A percentile compares a stretch with the other conserved stretches of the same genome.
Conservation (phyloP, 2,888 invertebrate genomes). For the Nephrotoma appendiculata region DNA sequence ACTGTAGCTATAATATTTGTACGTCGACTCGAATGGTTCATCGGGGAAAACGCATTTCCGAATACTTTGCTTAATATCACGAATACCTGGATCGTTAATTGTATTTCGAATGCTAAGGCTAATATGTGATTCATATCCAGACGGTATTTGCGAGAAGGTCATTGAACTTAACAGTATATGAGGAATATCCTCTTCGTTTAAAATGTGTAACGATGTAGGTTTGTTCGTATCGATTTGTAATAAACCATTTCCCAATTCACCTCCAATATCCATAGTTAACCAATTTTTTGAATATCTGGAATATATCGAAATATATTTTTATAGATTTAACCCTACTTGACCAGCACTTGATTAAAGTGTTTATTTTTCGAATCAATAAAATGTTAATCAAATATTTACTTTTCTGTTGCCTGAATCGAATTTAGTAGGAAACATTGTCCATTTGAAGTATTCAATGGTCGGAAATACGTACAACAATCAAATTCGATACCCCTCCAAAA, state of each 20-base stretch:
- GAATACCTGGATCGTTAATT: conserved; percentile 48
- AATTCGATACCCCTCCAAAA: conserved; percentile 37
- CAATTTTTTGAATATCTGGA: conserved; percentile 16
- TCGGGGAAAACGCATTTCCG: conserved; percentile 55
- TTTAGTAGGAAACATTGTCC: conserved; percentile 47
- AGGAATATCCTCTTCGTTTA: conserved; percentile 27
- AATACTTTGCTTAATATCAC: conserved; percentile 40
- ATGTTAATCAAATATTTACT: conserved; percentile 16
- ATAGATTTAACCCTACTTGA: neutral
- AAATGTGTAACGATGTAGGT: conserved; percentile 16
- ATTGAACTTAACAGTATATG: conserved; percentile 17
- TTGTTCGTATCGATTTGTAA: conserved; percentile 17
- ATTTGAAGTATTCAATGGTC: conserved; percentile 40
- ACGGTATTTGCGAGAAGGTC: conserved; percentile 8
- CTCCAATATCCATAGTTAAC: conserved; percentile 21
- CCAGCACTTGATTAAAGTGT: neutral
- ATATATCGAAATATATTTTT: neutral
- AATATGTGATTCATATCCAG: conserved; percentile 12
- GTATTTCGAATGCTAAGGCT: conserved; percentile 38
- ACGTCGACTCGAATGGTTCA: conserved; percentile 44
- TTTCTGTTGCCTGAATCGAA: conserved; percentile 40
- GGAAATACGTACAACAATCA: conserved; percentile 47
- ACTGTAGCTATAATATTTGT: conserved; percentile 53
- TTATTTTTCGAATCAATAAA: neutral
- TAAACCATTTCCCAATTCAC: conserved; percentile 16